phyloP scores from a whole-genome alignment of 2,113 vertebrate species.

The Aspiorhynchus laticeps region DNA sequence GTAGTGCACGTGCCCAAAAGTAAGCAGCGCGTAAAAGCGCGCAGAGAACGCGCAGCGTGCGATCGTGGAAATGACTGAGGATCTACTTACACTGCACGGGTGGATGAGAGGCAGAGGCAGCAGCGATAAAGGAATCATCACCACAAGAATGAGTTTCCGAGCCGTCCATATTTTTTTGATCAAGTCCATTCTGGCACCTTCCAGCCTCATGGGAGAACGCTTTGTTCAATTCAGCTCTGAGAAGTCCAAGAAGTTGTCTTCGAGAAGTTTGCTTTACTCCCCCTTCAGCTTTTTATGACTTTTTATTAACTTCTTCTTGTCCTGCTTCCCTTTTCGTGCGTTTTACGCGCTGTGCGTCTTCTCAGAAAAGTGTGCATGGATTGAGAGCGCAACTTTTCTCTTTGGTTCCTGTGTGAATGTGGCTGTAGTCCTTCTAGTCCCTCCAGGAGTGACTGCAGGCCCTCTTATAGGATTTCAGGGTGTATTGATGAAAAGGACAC shows the following conservation, averaged over 20 bases:
- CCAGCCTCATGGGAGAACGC: slow-evolving; percentile 72
- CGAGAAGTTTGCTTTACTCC: background rate
- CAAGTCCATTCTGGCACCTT: slow-evolving; percentile 82
- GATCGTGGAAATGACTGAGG: background rate
- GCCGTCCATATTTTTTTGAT: slow-evolving; percentile 82
- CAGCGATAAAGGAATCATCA: slow-evolving; percentile 88
- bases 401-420: slow-evolving; percentile 30
- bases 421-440: slow-evolving; percentile 25
- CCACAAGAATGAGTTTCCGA: slow-evolving; percentile 86
- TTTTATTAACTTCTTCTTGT: background rate
- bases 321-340: slow-evolving; percentile 29
- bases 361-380: background rate
- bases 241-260: background rate
- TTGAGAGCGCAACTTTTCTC: background rate
- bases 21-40: slow-evolving; percentile 23
- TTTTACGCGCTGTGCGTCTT: background rate
- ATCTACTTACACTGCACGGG: slow-evolving; percentile 91
- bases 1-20: background rate
- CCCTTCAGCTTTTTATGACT: background rate
- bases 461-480: slow-evolving; percentile 26
- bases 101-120: slow-evolving; percentile 89
- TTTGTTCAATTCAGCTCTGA: background rate
- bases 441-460: slow-evolving; percentile 22
- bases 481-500: slow-evolving; percentile 41
- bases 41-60: background rate